Percentiles rank a stretch among this genome's conserved stretches.
Conservation (phyloP, 2,113 vertebrate genomes). For the Pipa parva region DNA sequence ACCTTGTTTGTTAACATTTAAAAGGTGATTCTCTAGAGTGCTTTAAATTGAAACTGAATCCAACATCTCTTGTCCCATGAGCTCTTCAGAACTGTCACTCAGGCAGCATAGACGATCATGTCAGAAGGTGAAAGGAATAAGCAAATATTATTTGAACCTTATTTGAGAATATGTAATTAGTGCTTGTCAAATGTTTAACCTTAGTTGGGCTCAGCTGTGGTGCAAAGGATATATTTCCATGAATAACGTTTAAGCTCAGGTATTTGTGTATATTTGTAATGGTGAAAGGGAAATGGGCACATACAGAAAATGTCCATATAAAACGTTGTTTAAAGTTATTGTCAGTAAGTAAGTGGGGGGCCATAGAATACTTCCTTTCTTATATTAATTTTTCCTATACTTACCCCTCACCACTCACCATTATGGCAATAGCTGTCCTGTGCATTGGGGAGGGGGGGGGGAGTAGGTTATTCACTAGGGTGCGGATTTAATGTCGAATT, state of each 20-base stretch:
- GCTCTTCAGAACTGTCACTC: conserved; percentile 34
- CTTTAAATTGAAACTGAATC: conserved; percentile 37
- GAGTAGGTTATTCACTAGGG: no score
- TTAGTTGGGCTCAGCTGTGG: neutral
- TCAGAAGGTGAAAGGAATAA: conserved; percentile 33
- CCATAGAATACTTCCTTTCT: no score
- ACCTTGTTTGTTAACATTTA: conserved; percentile 42
- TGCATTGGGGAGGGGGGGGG: no score
- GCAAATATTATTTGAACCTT: conserved; percentile 28
- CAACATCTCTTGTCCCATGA: conserved; percentile 31
- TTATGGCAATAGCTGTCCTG: no score
- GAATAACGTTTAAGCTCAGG: conserved; percentile 13
- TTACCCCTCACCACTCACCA: no score
- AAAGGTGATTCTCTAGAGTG: conserved; percentile 38
- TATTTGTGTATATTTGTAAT: neutral
- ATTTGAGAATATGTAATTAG: conserved; percentile 32
- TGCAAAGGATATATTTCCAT: conserved; percentile 15
- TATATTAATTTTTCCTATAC: no score
- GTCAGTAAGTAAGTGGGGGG: no score
- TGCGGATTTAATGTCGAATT: no score
- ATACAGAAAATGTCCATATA: neutral
- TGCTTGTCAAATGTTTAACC: conserved; percentile 15
- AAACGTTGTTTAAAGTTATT: no score
- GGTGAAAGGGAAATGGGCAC: no score
- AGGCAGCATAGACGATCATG: conserved; percentile 8